phyloP scores from a whole-genome alignment of 2,888 invertebrate species.

The Junonia oenone region DNA sequence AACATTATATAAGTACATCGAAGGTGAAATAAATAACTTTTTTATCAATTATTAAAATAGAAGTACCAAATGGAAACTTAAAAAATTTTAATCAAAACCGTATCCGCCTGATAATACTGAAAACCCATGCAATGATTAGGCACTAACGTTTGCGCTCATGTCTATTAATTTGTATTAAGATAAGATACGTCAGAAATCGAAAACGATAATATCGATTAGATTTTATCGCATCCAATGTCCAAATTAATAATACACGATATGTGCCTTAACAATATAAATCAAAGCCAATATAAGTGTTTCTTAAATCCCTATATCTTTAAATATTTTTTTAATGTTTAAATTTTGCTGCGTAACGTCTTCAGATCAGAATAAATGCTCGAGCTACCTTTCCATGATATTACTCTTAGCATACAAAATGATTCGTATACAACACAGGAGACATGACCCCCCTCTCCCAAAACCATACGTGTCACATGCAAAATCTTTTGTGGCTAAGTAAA shows the following conservation, averaged over 20 bases:
- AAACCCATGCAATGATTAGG: slow-evolving; percentile 15
- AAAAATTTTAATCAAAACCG: neutral
- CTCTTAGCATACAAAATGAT: too few relatives aligned
- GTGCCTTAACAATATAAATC: slow-evolving; percentile 22
- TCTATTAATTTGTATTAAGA: slow-evolving; percentile 49
- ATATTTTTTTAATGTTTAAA: neutral
- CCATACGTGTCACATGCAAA: too few relatives aligned
- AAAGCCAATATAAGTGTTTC: slow-evolving; percentile 20
- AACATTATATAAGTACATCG: neutral
- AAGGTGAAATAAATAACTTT: neutral
- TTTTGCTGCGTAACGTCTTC: neutral
- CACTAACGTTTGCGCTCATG: slow-evolving; percentile 35
- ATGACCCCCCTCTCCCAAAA: too few relatives aligned
- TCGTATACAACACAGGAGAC: too few relatives aligned
- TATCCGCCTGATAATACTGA: slow-evolving; percentile 20
- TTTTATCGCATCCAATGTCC: slow-evolving; percentile 34
- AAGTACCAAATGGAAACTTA: neutral
- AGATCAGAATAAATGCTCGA: too few relatives aligned
- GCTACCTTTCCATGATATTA: too few relatives aligned
- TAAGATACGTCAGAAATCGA: slow-evolving; percentile 46
- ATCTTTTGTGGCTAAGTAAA: too few relatives aligned
- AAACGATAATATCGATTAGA: slow-evolving; percentile 44
- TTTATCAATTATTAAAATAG: neutral
- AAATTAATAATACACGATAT: slow-evolving; percentile 31
- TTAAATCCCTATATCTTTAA: slow-evolving; percentile 14